Evolutionary conservation across 64 coral and sea anemone species (phyloP), one percentile per base, ranked within the genome.

Genomic region (Hydrozoanthus tunicans): DNA sequence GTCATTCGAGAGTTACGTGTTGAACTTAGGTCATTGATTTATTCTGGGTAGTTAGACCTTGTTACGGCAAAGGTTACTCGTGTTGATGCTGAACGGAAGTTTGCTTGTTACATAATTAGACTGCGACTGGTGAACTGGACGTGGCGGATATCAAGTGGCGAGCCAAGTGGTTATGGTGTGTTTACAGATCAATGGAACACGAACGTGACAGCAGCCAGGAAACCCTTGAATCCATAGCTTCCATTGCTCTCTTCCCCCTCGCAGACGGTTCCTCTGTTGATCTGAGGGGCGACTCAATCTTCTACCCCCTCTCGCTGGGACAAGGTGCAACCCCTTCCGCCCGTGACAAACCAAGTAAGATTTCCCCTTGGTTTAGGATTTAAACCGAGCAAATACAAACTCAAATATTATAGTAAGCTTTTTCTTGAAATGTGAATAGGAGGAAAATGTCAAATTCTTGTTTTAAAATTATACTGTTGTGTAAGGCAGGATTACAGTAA

Each of bases 101-200:
- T 43, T 23, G 32, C 12, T 59, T 58, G 9, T 79, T 17, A 75
- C 32, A 24, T 74, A 4, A 54, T 58, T 59, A 78, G 59, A 73
- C 13, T 9, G 69, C 53, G 26, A 56, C 24, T 84, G 51, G 82
- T 43, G 77, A 92, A 56, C 14, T 51, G 43, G 78, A 81, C 15
- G 88, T 54, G 9, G 62, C 65, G 53, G 71, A 89, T 80, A 58
- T 79, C 14, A n/a, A 3, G 13, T 98, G 96, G 96, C 63, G 89
- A 53, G 93, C 96, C 52, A 70, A 79, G 3, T 98, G 93, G 96
- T 68, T 98, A 58, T 90, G 83, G 63, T 92, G 96, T 90, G 82
- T 98, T 81, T 94, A 98, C 24, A 88, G 91, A 69, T 91, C 90
- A 61, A 89, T 98, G 71, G 96, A 98, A 68, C 93, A 92, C n/a